Percentiles rank a stretch among this genome's conserved stretches.
Evolutionary conservation across 2,113 vertebrate genomes (phyloP).

Genomic region (Eubucco bourcierii): DNA sequence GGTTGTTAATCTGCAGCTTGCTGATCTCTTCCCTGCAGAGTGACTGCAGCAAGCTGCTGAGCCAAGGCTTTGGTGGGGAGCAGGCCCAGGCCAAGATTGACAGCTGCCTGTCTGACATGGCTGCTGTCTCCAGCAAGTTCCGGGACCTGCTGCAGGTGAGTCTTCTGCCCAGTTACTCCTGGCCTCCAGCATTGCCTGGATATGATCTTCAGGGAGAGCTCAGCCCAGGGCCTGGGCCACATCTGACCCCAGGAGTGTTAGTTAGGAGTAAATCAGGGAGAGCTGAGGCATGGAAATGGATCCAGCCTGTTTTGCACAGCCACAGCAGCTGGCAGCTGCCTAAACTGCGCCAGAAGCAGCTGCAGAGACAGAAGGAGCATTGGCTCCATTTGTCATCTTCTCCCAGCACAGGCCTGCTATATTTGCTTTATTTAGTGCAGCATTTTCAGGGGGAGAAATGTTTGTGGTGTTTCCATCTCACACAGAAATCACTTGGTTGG

Average conservation of each 20-base stretch:
- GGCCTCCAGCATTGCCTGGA: neutral
- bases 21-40: constrained; percentile 74
- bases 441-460: constrained; percentile 6
- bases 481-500: no score
- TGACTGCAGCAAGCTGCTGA: constrained; percentile 92
- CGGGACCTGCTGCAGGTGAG: constrained; percentile 95
- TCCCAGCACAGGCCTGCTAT: neutral
- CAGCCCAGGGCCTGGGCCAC: neutral
- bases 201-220: neutral
- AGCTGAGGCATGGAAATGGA: neutral
- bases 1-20: neutral
- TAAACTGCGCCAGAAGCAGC: constrained; percentile 14
- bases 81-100: constrained; percentile 93
- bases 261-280: neutral
- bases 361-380: constrained; percentile 24
- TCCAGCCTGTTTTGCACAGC: neutral
- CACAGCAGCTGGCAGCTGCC: neutral
- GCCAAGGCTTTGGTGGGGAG: constrained; percentile 84
- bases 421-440: neutral
- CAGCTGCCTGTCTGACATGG: constrained; percentile 93
- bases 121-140: constrained; percentile 91
- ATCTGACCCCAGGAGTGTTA: neutral
- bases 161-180: neutral
- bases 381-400: neutral
- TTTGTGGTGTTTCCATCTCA: neutral